Percentiles rank a stretch among this genome's conserved stretches.
phyloP scores from a whole-genome alignment of 2,888 invertebrate species.

The Myathropa florea region DNA sequence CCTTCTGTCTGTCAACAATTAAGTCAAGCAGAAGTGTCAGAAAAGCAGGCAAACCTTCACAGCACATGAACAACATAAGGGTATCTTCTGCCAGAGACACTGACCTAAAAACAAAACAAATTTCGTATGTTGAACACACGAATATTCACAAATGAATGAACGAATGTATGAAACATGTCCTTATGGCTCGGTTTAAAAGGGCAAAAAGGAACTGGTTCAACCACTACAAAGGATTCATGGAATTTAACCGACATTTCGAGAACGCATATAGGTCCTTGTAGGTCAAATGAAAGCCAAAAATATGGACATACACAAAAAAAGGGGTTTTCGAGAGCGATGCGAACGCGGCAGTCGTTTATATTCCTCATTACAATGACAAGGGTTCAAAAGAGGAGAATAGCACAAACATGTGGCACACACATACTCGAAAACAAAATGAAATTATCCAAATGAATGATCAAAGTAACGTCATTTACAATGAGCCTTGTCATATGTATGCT shows the following conservation, averaged over 20 bases:
- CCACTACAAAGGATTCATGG: constrained; percentile 59
- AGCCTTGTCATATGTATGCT: constrained; percentile 62
- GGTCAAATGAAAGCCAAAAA: constrained; percentile 56
- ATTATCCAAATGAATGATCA: constrained; percentile 70
- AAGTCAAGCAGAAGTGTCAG: not conserved
- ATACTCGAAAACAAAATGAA: constrained; percentile 63
- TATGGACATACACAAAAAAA: constrained; percentile 11
- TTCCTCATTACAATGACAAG: constrained; percentile 63
- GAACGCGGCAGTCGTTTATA: constrained; percentile 36
- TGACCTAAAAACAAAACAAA: constrained; percentile 17
- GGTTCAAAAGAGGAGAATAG: constrained; percentile 52
- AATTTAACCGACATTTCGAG: constrained; percentile 67
- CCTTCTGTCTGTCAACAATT: not conserved
- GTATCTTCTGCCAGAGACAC: constrained; percentile 7
- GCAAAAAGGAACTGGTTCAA: constrained; percentile 30
- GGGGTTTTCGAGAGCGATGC: constrained; percentile 38
- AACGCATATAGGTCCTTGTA: constrained; percentile 54
- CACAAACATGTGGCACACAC: constrained; percentile 9
- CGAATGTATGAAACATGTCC: not conserved
- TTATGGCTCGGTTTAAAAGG: not conserved
- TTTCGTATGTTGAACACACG: not conserved
- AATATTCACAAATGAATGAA: not conserved
- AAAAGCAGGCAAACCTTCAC: not conserved
- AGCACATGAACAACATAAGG: not conserved
- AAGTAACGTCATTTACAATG: constrained; percentile 69